A percentile compares a stretch with the other conserved stretches of the same genome.
Conservation (phyloP, 1,140 invertebrate genomes). For the Musca domestica region DNA sequence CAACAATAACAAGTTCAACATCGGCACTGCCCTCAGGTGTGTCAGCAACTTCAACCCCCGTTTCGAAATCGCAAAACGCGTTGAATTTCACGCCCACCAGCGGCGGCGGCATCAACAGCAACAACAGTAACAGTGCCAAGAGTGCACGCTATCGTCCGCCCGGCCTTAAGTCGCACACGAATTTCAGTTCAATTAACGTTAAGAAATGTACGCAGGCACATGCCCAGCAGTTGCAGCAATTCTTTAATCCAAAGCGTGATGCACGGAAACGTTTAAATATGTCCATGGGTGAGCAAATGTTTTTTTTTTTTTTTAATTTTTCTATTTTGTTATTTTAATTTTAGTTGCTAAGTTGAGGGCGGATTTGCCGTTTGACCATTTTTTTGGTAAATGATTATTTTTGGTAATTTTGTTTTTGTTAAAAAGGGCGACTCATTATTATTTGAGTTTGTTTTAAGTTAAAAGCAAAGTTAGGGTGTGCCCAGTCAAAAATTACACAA, state of each 20-base stretch:
- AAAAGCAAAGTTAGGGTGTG: too few relatives aligned
- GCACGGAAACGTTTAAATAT: conserved; percentile 59
- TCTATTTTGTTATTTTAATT: conserved; percentile 11
- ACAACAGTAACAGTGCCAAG: conserved; percentile 62
- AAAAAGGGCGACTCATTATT: too few relatives aligned
- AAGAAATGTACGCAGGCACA: conserved; percentile 61
- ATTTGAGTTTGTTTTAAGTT: too few relatives aligned
- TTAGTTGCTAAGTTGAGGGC: conserved; percentile 8
- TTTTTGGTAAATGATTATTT: background rate
- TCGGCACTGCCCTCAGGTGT: conserved; percentile 14
- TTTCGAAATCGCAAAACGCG: conserved; percentile 70
- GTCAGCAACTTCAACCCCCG: conserved; percentile 55
- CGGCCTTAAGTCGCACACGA: conserved; percentile 59
- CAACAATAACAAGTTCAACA: conserved; percentile 27
- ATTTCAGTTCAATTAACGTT: conserved; percentile 48
- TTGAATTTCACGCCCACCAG: conserved; percentile 56
- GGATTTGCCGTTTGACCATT: background rate
- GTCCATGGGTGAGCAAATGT: conserved; percentile 56
- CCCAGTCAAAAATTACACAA: too few relatives aligned
- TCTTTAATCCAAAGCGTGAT: conserved; percentile 57
- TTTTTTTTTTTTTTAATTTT: conserved; percentile 32
- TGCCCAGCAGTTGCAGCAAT: conserved; percentile 68
- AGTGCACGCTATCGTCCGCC: conserved; percentile 83
- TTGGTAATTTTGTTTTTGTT: background rate
- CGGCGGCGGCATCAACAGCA: conserved; percentile 44